Evolutionary conservation across 2,797 vertebrate species (phyloP), one percentile per base, ranked within the genome.

Genomic region (Aphelocoma californica): DNA sequence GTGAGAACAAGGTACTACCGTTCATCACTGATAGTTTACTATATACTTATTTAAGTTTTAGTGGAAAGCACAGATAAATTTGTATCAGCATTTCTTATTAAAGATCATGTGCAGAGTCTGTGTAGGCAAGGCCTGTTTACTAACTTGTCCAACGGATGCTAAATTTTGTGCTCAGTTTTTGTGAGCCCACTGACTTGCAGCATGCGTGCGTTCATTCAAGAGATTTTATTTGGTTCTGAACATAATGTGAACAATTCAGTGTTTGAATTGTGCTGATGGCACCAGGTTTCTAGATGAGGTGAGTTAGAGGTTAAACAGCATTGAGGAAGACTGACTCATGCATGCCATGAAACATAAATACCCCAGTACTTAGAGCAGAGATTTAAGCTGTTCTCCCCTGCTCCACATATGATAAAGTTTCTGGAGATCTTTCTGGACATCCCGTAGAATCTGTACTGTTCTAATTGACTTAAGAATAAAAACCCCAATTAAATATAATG

Each of bases 61-160:
- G 6, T 67, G 50, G 24, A 67, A 78, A 81, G 53, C n/a, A 48
- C 14, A 72, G 26, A 24, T 66, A 54, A 32, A 40, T 45, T 19
- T 50, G 2, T 50, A 25, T 57, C 38, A 70, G 7, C 9, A 19
- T 74, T 61, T 72, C 31, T 42, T 69, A 31, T 0, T 66, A 32
- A 83, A 80, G 38, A 10, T 20, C 1, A 0, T 15, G 5, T 51
- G 26, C 25, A 8, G 19, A 24, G 18, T 36, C 29, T 69, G 0
- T 56, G 15, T 61, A 29, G 64, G 14, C 51, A 71, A 19, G 24
- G 9, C 58, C 54, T 64, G 12, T 80, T 77, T 51, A 44, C n/a
- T 56, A 12, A 45, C 23, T 67, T 67, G 74, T 18, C 23, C 34
- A 17, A 13, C 1, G 2, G 74, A 18, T 70, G 28, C 31, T 71